Base-by-base conservation (phyloP, 2,888 invertebrate genomes). In the Lepas anatifera region DNA sequence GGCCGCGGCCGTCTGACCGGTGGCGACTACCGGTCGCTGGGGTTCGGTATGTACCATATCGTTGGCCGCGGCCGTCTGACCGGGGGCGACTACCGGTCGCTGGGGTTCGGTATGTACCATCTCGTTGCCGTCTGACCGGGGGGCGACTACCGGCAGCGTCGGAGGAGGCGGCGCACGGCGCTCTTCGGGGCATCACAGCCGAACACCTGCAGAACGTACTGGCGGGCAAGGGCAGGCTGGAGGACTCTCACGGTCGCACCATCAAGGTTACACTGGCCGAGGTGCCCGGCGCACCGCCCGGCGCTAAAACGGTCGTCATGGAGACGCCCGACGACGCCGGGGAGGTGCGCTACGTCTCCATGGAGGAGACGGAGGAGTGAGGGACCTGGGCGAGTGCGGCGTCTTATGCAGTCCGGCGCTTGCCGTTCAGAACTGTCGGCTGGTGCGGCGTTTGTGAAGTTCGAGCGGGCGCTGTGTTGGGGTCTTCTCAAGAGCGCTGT, bases 301-400 rank as follows among this genome's bases (percentile, higher is more conserved):
- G 39, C 39, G 66, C 66, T 27, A 66, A 66, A 18, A 66, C 66
- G 16, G 66, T 66, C 25, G 66, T 66, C 66, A 66, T 66, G 66
- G 66, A 66, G 39, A 66, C 66, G 39, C 66, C 66, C 2, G 66
- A 66, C 39, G 66, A 66, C 39, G 66, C 66, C 66, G 66, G 27
- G 25, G 66, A 41, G 27, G 66, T 66, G 25, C 66, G 39, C 25
- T 66, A 66, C 66, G 66, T 66, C 39, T 39, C 66, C 1, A 4
- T n/a, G 25, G 50, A 50, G 46, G 46, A 46, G 46, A 7, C 18
- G n/a, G n/a, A n/a, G n/a, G n/a, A n/a, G n/a, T n/a, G n/a, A n/a
- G n/a, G n/a, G n/a, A n/a, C n/a, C n/a, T n/a, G n/a, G n/a, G n/a
- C n/a, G n/a, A n/a, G n/a, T n/a, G n/a, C n/a, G n/a, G n/a, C n/a